Evolutionary conservation across 35 echinoderm and acorn worm species (phyloP).

Genomic region (Strongylocentrotus purpuratus): DNA sequence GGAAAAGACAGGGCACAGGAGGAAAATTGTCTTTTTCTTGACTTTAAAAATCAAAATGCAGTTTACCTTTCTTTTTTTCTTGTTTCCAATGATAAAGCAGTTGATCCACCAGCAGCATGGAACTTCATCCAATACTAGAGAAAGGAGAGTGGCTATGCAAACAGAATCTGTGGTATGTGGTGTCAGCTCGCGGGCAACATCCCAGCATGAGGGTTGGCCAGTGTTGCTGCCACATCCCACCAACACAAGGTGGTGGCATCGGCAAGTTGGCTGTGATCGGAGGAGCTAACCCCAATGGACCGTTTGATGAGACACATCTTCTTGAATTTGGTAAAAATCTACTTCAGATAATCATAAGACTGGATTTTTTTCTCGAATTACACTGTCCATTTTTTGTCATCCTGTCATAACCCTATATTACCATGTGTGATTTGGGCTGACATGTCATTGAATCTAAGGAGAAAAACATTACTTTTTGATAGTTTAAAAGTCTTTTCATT

Average conservation of each 20-base stretch:
- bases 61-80: too few species aligned
- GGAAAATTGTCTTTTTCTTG: too few species aligned
- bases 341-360: neutral
- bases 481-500: too few species aligned
- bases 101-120: neutral
- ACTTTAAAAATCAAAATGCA: too few species aligned
- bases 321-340: slow-evolving; percentile 78
- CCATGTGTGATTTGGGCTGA: too few species aligned
- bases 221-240: slow-evolving; percentile 56
- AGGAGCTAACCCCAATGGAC: slow-evolving; percentile 88
- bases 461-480: too few species aligned
- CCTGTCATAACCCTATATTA: too few species aligned
- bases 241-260: neutral
- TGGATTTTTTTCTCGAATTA: too few species aligned
- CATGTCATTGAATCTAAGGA: too few species aligned
- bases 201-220: slow-evolving; percentile 92
- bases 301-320: slow-evolving; percentile 79
- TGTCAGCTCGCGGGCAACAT: slow-evolving; percentile 73
- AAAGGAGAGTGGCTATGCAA: slow-evolving; percentile 53
- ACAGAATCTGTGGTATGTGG: slow-evolving; percentile 86
- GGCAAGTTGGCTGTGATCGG: slow-evolving; percentile 78
- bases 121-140: slow-evolving; percentile 39
- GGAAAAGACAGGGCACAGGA: too few species aligned
- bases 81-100: neutral
- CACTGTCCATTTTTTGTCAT: too few species aligned